phyloP scores from a whole-genome alignment of 2,797 vertebrate genomes.

The Clarias fuscus region DNA sequence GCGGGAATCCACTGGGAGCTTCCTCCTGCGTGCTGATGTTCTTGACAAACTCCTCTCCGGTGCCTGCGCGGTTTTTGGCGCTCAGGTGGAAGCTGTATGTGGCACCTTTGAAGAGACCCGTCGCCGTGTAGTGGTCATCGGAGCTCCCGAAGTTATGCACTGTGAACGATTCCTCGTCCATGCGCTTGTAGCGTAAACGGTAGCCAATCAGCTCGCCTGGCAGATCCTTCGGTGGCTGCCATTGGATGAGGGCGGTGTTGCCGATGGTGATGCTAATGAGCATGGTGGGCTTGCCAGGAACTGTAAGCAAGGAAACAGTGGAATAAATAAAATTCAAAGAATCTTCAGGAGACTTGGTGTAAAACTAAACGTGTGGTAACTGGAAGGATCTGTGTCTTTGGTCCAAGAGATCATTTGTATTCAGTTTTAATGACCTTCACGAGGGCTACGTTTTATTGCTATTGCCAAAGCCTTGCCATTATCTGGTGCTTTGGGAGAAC shows the following conservation, averaged over 20 bases:
- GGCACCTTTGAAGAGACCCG: slow-evolving; percentile 89
- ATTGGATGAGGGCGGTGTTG: slow-evolving; percentile 95
- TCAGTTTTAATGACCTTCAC: background rate
- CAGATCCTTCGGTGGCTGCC: slow-evolving; percentile 94
- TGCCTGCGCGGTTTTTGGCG: slow-evolving; percentile 89
- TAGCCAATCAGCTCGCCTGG: slow-evolving; percentile 92
- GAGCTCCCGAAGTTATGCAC: slow-evolving; percentile 45
- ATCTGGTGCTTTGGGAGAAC: background rate
- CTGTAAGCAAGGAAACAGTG: slow-evolving; percentile 63
- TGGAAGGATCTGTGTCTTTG: too few species aligned
- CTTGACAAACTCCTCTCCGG: slow-evolving; percentile 88
- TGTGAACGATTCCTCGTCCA: slow-evolving; percentile 78
- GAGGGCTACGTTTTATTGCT: background rate
- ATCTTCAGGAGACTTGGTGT: background rate
- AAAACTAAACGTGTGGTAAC: background rate
- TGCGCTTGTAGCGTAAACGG: slow-evolving; percentile 86
- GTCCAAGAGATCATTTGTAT: background rate
- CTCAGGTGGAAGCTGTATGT: slow-evolving; percentile 89
- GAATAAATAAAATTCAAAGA: background rate
- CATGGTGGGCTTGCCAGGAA: slow-evolving; percentile 93
- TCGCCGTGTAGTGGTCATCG: slow-evolving; percentile 91
- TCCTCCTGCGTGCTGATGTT: slow-evolving; percentile 88
- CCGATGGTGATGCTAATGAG: slow-evolving; percentile 93
- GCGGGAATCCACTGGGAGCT: slow-evolving; percentile 85
- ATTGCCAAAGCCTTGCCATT: background rate